phyloP scores from a whole-genome alignment of 2,888 invertebrate genomes.

The Allygus modestus region DNA sequence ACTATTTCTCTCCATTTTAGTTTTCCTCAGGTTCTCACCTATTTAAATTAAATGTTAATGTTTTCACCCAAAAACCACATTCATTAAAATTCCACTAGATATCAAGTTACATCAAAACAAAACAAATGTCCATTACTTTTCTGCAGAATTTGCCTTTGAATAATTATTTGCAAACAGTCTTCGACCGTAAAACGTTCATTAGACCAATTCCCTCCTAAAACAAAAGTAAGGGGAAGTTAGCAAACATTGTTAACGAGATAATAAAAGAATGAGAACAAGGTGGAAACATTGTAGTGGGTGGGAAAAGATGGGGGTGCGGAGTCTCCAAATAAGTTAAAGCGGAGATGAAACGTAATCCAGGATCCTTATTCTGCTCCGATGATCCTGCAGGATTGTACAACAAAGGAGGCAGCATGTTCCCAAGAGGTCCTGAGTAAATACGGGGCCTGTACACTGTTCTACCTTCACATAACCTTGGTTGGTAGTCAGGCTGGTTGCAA shows the following conservation, averaged over 20 bases:
- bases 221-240: too few relatives aligned
- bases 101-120: too few relatives aligned
- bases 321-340: constrained; percentile 37
- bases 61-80: too few relatives aligned
- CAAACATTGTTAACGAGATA: constrained; percentile 15
- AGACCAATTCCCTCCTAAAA: too few relatives aligned
- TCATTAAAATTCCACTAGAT: too few relatives aligned
- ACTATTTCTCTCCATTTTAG: too few relatives aligned
- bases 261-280: constrained; percentile 38
- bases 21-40: too few relatives aligned
- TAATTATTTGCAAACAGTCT: too few relatives aligned
- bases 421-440: background rate
- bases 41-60: too few relatives aligned
- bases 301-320: constrained; percentile 19
- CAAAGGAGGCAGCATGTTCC: constrained; percentile 22
- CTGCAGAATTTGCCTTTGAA: too few relatives aligned
- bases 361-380: constrained; percentile 28
- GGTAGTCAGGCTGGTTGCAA: background rate
- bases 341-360: constrained; percentile 29
- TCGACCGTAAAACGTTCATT: too few relatives aligned
- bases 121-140: too few relatives aligned
- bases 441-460: background rate
- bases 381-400: constrained; percentile 24
- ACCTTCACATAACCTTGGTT: background rate
- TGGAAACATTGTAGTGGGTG: constrained; percentile 36